Evolutionary conservation across 2,113 vertebrate species (phyloP).

Genomic region (Hyperoodon ampullatus): DNA sequence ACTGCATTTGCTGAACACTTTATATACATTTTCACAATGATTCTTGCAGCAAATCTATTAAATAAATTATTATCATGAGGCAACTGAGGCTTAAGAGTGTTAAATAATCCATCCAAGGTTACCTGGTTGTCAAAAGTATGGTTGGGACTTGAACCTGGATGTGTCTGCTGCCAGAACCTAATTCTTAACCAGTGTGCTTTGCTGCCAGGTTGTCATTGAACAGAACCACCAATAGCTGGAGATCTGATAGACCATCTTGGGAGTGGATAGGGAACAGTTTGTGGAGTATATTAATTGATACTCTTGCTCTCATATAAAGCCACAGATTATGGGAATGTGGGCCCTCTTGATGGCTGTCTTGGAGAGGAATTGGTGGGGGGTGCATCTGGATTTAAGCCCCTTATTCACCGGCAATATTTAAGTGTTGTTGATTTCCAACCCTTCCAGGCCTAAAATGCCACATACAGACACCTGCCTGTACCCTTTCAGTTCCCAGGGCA

Average conservation of each 20-base stretch:
- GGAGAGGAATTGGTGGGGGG: background rate
- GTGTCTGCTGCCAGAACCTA: background rate
- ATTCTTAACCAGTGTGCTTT: background rate
- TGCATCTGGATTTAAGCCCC: background rate
- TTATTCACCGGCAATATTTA: background rate
- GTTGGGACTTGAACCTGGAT: background rate
- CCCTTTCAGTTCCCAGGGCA: too few relatives aligned
- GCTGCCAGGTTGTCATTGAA: background rate
- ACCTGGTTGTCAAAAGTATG: background rate
- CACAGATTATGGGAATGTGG: background rate
- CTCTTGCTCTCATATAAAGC: background rate
- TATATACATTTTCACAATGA: background rate
- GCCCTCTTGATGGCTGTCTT: background rate
- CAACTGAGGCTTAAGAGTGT: constrained; percentile 15
- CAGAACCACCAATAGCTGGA: background rate
- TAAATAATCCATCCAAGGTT: background rate
- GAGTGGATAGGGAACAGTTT: rapidly evolving
- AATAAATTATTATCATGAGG: constrained; percentile 3
- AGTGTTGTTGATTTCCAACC: background rate
- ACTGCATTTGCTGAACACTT: background rate
- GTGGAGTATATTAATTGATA: background rate
- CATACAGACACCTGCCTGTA: background rate
- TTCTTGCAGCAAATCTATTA: constrained; percentile 19
- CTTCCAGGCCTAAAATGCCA: background rate
- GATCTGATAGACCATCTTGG: background rate